Conservation (phyloP, 2,797 vertebrate genomes). For the Cynodonichthys magdalenae region DNA sequence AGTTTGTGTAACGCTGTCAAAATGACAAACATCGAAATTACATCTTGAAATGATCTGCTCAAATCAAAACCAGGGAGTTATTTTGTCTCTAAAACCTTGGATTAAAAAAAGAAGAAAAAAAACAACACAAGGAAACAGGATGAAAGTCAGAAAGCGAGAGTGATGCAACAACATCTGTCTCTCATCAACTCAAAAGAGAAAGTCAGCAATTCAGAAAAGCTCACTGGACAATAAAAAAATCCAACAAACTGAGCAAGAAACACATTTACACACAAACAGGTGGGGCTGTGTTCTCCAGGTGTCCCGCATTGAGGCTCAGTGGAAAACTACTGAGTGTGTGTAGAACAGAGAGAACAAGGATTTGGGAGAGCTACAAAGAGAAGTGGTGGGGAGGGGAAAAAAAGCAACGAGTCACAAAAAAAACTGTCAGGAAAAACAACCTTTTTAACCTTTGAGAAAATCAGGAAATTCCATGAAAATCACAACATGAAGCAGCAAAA, state of each 20-base stretch:
- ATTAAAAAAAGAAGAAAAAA: slow-evolving; percentile 14
- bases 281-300: slow-evolving; percentile 69
- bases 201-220: slow-evolving; percentile 74
- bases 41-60: slow-evolving; percentile 25
- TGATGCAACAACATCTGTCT: slow-evolving; percentile 81
- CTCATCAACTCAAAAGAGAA: slow-evolving; percentile 74
- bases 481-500: not conserved
- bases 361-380: slow-evolving; percentile 43
- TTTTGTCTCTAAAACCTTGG: slow-evolving; percentile 58
- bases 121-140: slow-evolving; percentile 12
- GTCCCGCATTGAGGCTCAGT: slow-evolving; percentile 60
- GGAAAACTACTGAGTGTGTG: slow-evolving; percentile 61
- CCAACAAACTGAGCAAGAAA: slow-evolving; percentile 20
- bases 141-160: slow-evolving; percentile 36
- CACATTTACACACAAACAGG: slow-evolving; percentile 57
- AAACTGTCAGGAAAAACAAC: slow-evolving; percentile 30
- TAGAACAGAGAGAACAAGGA: slow-evolving; percentile 20
- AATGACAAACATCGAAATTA: not conserved
- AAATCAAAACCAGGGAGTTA: slow-evolving; percentile 45
- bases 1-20: too few species aligned
- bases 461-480: slow-evolving; percentile 3
- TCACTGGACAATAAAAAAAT: slow-evolving; percentile 61
- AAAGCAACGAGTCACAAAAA: slow-evolving; percentile 27
- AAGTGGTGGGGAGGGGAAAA: slow-evolving; percentile 24
- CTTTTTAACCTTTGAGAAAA: slow-evolving; percentile 21